Percentiles rank a stretch among this genome's conserved stretches.
Conservation (phyloP, 2,113 vertebrate species). For the Leptodactylus fuscus region DNA sequence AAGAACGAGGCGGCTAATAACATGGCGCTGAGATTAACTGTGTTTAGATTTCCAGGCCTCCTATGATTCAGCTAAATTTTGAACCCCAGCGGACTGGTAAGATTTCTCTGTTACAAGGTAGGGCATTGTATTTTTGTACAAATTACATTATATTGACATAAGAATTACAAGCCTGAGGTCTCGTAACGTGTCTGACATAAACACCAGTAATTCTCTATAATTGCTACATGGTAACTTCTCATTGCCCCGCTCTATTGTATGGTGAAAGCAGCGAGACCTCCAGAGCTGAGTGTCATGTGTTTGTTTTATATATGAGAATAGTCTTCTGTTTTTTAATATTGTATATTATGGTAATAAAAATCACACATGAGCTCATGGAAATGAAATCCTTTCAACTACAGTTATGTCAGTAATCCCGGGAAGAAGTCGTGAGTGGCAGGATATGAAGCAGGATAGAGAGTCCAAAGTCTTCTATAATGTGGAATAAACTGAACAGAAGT, state of each 20-base stretch:
- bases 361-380: conserved; percentile 39
- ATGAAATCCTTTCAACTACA: conserved; percentile 21
- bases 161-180: conserved; percentile 15
- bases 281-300: neutral
- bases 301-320: conserved; percentile 10
- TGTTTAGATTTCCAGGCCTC: neutral
- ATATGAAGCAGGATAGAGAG: conserved; percentile 5
- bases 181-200: neutral
- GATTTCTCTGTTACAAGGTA: neutral
- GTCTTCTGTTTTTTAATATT: neutral
- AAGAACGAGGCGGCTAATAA: neutral
- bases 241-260: neutral
- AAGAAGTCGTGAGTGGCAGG: neutral
- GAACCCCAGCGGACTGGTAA: neutral
- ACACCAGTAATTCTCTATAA: neutral
- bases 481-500: neutral
- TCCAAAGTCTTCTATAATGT: neutral
- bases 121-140: neutral
- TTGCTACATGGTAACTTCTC: conserved; percentile 3
- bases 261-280: neutral
- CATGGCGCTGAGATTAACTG: neutral
- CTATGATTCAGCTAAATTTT: conserved; percentile 12
- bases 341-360: conserved; percentile 28
- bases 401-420: conserved; percentile 22
- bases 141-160: conserved; percentile 13